A percentile compares a stretch with the other conserved stretches of the same genome.
phyloP scores from a whole-genome alignment of 2,797 vertebrate species.

The Rhadinocentrus ornatus region DNA sequence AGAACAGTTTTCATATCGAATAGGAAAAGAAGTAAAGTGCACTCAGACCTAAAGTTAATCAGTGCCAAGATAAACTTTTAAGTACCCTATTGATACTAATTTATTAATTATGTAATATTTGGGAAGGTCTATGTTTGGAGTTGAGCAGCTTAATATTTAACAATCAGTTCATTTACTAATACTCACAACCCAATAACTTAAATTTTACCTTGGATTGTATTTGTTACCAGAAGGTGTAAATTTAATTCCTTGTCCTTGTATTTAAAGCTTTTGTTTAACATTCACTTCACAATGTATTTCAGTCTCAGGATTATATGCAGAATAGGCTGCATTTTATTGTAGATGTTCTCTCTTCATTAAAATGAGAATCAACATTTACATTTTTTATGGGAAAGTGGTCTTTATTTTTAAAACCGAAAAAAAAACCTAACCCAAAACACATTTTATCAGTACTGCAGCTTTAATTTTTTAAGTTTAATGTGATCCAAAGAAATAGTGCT shows the following conservation, averaged over 20 bases:
- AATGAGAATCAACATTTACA: constrained; percentile 49
- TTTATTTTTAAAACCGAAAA: constrained; percentile 37
- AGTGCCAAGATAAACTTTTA: constrained; percentile 16
- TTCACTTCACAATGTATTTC: constrained; percentile 45
- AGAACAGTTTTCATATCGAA: constrained; percentile 6
- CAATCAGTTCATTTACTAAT: constrained; percentile 19
- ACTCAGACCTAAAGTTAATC: constrained; percentile 16
- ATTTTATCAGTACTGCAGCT: constrained; percentile 42
- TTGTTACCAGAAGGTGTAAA: constrained; percentile 22
- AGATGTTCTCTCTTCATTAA: constrained; percentile 65
- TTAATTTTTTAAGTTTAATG: constrained; percentile 1
- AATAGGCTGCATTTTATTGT: constrained; percentile 65
- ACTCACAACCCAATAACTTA: constrained; percentile 25
- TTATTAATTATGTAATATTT: constrained; percentile 33
- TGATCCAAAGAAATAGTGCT: constrained; percentile 4
- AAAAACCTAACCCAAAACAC: not conserved
- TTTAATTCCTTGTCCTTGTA: constrained; percentile 57
- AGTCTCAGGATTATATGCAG: constrained; percentile 55
- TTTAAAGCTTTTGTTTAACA: constrained; percentile 51
- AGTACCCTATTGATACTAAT: constrained; percentile 14
- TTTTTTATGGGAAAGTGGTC: constrained; percentile 64
- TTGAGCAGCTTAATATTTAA: constrained; percentile 2
- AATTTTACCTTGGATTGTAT: constrained; percentile 30
- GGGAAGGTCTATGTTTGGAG: constrained; percentile 27
- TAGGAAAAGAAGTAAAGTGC: constrained; percentile 11